Evolutionary conservation across 1,140 invertebrate species (phyloP).

Genomic region (Drosophila willistoni): DNA sequence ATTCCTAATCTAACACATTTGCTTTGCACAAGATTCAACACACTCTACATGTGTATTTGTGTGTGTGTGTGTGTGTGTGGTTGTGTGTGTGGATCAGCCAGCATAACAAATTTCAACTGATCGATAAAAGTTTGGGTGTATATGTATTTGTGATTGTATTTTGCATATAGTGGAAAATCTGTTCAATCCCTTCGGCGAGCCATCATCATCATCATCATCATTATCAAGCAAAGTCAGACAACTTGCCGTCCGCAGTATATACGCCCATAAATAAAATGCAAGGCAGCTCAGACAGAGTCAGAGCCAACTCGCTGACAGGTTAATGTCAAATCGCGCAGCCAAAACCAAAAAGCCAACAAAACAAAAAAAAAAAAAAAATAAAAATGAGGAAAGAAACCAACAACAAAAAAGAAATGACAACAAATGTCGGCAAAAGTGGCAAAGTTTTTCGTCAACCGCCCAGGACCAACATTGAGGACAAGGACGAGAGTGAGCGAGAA

Average conservation of each 20-base stretch:
- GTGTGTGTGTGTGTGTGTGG: too few species aligned
- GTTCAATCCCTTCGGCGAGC: constrained; percentile 5
- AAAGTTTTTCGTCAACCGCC: constrained; percentile 46
- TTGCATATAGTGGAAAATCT: not conserved
- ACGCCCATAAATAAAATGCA: constrained; percentile 66
- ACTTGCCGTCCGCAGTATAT: constrained; percentile 25
- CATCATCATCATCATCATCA: constrained; percentile 12
- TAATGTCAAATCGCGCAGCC: constrained; percentile 73
- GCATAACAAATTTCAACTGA: not conserved
- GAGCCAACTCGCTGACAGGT: constrained; percentile 63
- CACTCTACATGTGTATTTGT: too few species aligned
- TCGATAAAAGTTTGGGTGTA: not conserved
- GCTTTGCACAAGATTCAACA: too few species aligned
- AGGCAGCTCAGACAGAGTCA: constrained; percentile 47
- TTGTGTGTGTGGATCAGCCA: too few species aligned
- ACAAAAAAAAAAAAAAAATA: constrained; percentile 21
- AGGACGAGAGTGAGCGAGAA: constrained; percentile 28
- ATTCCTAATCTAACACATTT: too few species aligned
- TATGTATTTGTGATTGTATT: not conserved
- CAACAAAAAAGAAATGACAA: constrained; percentile 31
- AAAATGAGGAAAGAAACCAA: constrained; percentile 18
- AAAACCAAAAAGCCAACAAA: constrained; percentile 65
- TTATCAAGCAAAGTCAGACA: constrained; percentile 41
- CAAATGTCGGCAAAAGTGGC: constrained; percentile 31
- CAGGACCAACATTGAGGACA: constrained; percentile 18